A percentile compares a stretch with the other conserved stretches of the same genome.
phyloP scores from a whole-genome alignment of 2,797 vertebrate genomes.

The Tinamus major region DNA sequence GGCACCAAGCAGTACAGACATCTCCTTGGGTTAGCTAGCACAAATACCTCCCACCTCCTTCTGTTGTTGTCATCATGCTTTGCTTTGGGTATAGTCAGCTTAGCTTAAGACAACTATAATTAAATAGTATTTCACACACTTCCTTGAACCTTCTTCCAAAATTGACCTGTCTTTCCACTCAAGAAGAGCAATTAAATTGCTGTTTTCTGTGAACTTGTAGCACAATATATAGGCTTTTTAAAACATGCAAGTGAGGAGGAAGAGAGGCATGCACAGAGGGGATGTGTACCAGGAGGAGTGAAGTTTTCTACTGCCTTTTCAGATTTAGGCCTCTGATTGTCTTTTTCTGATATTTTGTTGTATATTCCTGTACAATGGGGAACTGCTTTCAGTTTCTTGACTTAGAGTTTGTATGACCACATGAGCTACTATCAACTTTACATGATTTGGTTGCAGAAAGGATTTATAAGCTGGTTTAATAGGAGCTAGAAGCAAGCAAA shows the following conservation, averaged over 20 bases:
- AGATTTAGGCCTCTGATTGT: not conserved
- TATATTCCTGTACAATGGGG: not conserved
- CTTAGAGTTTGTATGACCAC: too few relatives aligned
- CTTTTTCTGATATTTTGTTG: not conserved
- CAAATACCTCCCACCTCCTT: fast-evolving
- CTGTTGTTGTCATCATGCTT: not conserved
- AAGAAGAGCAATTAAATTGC: not conserved
- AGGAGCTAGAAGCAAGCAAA: not conserved
- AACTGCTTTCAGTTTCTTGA: not conserved
- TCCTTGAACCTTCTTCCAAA: not conserved
- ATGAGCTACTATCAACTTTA: not conserved
- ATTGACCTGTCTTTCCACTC: not conserved
- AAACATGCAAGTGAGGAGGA: not conserved
- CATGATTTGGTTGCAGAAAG: not conserved
- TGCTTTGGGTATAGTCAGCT: not conserved
- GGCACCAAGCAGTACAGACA: not conserved
- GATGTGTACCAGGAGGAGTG: not conserved
- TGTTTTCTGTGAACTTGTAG: not conserved
- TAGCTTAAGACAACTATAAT: not conserved
- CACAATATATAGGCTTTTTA: not conserved
- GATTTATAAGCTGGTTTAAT: not conserved
- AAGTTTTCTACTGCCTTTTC: not conserved
- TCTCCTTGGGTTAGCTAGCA: not conserved
- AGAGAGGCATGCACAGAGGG: not conserved
- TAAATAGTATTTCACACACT: not conserved